Conservation (phyloP, 2,113 vertebrate species). For the Sylvia atricapilla region DNA sequence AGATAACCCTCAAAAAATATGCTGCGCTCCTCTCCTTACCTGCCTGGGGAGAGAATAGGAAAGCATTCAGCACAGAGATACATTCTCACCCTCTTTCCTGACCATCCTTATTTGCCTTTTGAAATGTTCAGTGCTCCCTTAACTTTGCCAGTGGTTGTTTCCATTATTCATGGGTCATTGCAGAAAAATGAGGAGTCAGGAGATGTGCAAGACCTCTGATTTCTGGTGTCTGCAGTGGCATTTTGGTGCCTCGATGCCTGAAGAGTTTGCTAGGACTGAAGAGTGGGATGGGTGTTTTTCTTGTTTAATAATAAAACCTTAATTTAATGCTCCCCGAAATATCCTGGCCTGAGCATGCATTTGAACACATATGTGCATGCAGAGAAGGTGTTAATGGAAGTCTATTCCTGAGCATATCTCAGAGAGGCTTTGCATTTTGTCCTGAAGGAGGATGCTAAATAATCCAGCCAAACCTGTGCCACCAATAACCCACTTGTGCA, state of each 20-base stretch:
- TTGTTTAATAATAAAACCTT: neutral
- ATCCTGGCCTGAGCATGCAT: neutral
- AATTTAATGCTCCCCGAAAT: neutral
- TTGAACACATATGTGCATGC: neutral
- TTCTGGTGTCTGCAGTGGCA: neutral
- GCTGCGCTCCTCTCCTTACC: neutral
- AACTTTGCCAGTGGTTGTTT: neutral
- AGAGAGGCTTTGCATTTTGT: conserved; percentile 1
- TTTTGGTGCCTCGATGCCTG: neutral
- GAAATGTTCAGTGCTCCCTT: neutral
- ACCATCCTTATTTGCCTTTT: neutral
- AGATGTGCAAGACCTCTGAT: neutral
- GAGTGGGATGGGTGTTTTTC: neutral
- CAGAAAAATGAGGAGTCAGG: neutral
- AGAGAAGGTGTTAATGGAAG: neutral
- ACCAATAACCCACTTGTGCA: neutral
- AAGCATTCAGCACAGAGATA: neutral
- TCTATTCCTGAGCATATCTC: neutral
- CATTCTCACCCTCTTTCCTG: neutral
- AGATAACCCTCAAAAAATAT: neutral
- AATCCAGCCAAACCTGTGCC: neutral
- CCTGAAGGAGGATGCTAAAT: neutral
- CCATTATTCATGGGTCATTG: neutral
- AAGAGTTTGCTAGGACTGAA: neutral
- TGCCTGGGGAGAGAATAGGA: neutral